Percentiles rank a stretch among this genome's conserved stretches.
Conservation (phyloP, 2,797 vertebrate species). For the Graptemys geographica region DNA sequence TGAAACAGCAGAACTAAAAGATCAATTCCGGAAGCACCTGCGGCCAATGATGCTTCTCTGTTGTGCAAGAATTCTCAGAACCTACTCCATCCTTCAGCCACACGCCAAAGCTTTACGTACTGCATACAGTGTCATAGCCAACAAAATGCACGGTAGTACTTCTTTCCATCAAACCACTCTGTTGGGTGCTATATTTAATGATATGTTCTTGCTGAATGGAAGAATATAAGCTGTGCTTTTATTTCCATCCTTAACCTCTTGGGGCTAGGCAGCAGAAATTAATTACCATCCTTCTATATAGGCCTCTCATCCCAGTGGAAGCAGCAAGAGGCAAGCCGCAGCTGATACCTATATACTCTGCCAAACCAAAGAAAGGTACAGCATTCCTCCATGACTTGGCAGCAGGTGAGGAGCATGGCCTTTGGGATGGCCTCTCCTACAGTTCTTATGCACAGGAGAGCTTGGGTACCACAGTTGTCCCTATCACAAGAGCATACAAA, state of each 20-base stretch:
- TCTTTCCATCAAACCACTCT: neutral
- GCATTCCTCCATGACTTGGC: neutral
- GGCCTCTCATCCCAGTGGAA: neutral
- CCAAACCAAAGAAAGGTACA: neutral
- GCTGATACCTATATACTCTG: neutral
- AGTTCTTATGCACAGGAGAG: constrained; percentile 23
- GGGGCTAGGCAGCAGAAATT: constrained; percentile 19
- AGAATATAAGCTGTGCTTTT: constrained; percentile 11
- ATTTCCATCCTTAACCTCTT: neutral
- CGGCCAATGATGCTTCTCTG: constrained; percentile 64
- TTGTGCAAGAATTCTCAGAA: constrained; percentile 70
- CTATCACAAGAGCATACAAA: constrained; percentile 37
- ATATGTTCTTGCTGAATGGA: constrained; percentile 1
- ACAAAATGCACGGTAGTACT: neutral
- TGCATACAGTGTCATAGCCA: neutral
- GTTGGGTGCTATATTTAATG: neutral
- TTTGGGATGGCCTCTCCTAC: neutral
- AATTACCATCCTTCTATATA: constrained; percentile 8
- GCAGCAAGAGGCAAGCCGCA: rapidly evolving
- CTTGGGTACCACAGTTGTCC: constrained; percentile 19
- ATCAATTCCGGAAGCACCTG: constrained; percentile 81
- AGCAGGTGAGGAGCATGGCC: neutral
- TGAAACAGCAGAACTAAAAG: constrained; percentile 76
- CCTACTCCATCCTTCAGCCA: constrained; percentile 25
- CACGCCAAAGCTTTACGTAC: neutral